Base-by-base conservation (phyloP, 2,888 invertebrate species). In the Tenthredo notha region DNA sequence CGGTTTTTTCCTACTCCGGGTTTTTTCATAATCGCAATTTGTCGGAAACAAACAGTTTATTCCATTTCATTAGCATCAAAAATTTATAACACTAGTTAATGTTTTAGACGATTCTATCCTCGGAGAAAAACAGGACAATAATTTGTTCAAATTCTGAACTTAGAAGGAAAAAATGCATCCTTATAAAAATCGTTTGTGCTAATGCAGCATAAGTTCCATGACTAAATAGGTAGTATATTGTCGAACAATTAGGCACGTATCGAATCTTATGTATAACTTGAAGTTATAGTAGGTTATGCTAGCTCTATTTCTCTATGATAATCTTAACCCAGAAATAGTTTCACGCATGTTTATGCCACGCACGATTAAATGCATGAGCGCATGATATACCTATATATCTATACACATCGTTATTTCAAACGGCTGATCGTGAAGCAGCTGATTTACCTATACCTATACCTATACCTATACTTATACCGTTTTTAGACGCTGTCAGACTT, bases 241-340 rank as follows among this genome's bases (percentile, higher is more conserved):
- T 9, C 15, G 29, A n/a, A 61, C 33, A 58, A 80, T 80, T 80
- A 80, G 58, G 40, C 80, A 80, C 80, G 58, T 80, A 61, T 80
- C 61, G 61, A 61, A 6, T 54, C n/a, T 72, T 67, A 67, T 33
- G 29, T 1, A 47, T 1, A 47, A 33, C 5, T 54, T 50, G 29
- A 54, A 29, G 77, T 77, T 33, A 54, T 54, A 67, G 18, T 29
- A 15, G 47, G 15, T 47, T 70, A 67, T 74, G 5, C 58, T 21
- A 37, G 72, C 70, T 54, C 85, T 37, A 54, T 82, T 54, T n/a
- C 21, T 70, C 29, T 6, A 85, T 82, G 85, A 37, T 82, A 85
- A 85, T 85, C 58, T 78, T 85, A 85, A 85, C 85, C 85, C 78
- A 85, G 82, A 85, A 85, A 84, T 83, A 83, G 83, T 83, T 83